Conservation (phyloP, 2,888 invertebrate species). For the Eilema depressum region DNA sequence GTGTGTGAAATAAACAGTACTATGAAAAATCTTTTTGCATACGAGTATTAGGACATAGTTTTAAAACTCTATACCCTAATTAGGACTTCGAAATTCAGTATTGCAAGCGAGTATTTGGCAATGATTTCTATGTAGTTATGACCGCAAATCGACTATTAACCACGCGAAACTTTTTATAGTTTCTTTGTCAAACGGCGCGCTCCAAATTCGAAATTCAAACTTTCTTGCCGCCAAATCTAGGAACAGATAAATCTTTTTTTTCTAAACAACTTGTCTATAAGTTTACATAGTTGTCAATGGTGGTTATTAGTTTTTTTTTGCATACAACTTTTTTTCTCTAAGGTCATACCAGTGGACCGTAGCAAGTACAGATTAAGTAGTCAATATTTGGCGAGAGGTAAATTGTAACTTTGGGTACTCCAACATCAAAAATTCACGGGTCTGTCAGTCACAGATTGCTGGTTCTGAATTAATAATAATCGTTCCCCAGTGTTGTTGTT, state of each 20-base stretch:
- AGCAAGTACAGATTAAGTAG: not conserved
- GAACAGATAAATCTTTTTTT: too few relatives aligned
- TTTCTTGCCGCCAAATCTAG: too few relatives aligned
- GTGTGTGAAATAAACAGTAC: not conserved
- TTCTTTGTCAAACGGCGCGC: too few relatives aligned
- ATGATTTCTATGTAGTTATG: too few relatives aligned
- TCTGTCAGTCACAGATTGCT: slow-evolving; percentile 40
- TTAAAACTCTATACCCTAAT: too few relatives aligned
- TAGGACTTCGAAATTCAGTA: too few relatives aligned
- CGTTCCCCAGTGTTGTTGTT: slow-evolving; percentile 30
- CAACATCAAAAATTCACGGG: slow-evolving; percentile 40
- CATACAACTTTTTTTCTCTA: not conserved
- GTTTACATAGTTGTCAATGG: too few relatives aligned
- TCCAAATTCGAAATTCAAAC: not conserved
- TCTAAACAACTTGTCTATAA: too few relatives aligned
- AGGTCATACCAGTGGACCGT: not conserved
- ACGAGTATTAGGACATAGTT: too few relatives aligned
- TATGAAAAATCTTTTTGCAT: not conserved
- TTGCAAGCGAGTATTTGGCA: too few relatives aligned
- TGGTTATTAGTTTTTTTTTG: not conserved
- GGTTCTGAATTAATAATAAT: slow-evolving; percentile 37
- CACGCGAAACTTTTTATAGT: too few relatives aligned
- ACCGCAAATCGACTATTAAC: too few relatives aligned
- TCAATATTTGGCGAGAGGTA: slow-evolving; percentile 17
- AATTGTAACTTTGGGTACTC: slow-evolving; percentile 12